Evolutionary conservation across 2,797 vertebrate genomes (phyloP), one percentile per base, ranked within the genome.

Genomic region (Crax fasciolata): DNA sequence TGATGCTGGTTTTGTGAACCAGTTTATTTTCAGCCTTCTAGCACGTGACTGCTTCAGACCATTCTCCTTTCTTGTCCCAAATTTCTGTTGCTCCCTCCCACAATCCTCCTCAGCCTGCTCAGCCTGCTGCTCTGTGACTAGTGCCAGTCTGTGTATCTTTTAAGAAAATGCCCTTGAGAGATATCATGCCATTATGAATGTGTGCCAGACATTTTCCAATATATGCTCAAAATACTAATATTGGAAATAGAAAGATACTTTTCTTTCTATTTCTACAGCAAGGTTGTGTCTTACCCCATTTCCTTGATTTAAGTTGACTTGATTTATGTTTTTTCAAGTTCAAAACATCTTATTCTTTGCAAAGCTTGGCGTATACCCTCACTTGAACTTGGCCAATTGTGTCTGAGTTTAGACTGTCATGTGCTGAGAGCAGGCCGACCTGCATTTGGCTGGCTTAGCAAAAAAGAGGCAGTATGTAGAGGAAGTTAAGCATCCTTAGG

Each of bases 361-460:
- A 63, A 39, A 91, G 35, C 6, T 2, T 71, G 72, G 67, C 79
- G 41, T 90, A 75, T 92, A n/a, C 93, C 85, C 63, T 97, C 48
- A 28, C 84, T 97, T 97, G 89, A 97, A 97, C 93, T 87, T 97
- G 91, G 92, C 93, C 89, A 84, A 73, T 89, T 93, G 57, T 30
- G 27, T 96, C 84, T 10, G 17, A 95, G 91, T 95, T 35, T 57
- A 85, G 88, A 90, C 90, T 84, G 80, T 93, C 63, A 72, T 0
- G 0, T 95, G 94, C 77, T 96, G 87, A 95, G 97, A 94, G 73
- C 86, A 94, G 84, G 32, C 67, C 58, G 79, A 24, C 30, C 28
- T n/a, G 32, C n/a, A 3, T 87, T 91, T 85, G 79, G 12, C 73
- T 73, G 79, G 39, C 63, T 84, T 92, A 81, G 82, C 73, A 88